phyloP scores from a whole-genome alignment of 35 echinoderm and acorn worm species.

The Amphiura filiformis region DNA sequence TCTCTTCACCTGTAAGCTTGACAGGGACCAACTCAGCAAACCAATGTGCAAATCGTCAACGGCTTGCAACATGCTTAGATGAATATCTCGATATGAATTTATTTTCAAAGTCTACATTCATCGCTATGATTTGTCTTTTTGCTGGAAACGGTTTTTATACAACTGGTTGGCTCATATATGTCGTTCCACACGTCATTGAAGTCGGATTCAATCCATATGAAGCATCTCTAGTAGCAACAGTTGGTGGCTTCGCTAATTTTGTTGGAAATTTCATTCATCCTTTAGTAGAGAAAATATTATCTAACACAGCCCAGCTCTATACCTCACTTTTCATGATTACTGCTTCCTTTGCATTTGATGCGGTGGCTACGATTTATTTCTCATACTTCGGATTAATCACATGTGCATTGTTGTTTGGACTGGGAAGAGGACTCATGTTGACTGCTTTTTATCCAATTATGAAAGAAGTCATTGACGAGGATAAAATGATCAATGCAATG shows the following conservation, averaged over 20 bases:
- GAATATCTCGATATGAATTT: no score
- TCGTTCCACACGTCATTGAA: no score
- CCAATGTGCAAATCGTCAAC: no score
- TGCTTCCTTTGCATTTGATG: background rate
- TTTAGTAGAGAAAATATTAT: background rate
- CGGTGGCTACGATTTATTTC: background rate
- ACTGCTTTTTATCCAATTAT: background rate
- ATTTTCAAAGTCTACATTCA: no score
- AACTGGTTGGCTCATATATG: no score
- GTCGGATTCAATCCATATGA: background rate
- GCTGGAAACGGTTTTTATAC: background rate
- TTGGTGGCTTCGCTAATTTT: background rate
- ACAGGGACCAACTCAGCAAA: no score
- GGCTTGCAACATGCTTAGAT: no score
- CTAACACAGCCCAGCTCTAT: background rate
- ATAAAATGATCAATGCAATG: background rate
- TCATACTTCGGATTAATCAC: background rate
- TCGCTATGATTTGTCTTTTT: no score
- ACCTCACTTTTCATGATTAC: background rate
- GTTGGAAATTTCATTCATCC: no score
- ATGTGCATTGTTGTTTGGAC: background rate
- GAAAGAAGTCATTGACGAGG: background rate
- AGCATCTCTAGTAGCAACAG: background rate
- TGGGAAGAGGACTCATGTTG: background rate
- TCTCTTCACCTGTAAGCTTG: no score